Percentiles rank a stretch among this genome's conserved stretches.
phyloP scores from a whole-genome alignment of 2,888 invertebrate genomes.

The Pemphredon lugubris region DNA sequence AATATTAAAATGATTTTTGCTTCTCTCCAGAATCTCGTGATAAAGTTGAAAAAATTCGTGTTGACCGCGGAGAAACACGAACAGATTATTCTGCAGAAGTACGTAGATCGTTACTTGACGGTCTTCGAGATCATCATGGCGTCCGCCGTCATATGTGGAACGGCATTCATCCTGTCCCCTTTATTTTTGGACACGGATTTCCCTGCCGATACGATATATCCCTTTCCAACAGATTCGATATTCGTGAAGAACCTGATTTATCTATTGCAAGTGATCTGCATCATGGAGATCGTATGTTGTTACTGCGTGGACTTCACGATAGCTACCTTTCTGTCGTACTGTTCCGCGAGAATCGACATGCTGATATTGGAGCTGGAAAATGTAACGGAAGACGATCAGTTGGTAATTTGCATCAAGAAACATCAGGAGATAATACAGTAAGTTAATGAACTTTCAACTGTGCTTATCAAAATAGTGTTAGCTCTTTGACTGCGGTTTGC shows the following conservation, averaged over 20 bases:
- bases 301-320: conserved; percentile 49
- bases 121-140: not conserved
- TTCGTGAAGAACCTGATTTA: conserved; percentile 53
- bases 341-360: conserved; percentile 63
- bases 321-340: conserved; percentile 67
- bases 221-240: conserved; percentile 24
- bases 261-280: conserved; percentile 60
- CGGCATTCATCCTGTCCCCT: not conserved
- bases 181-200: not conserved
- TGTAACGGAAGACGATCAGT: conserved; percentile 36
- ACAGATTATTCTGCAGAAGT: conserved; percentile 52
- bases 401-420: conserved; percentile 55
- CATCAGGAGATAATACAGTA: conserved; percentile 67
- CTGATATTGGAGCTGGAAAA: conserved; percentile 49
- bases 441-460: conserved; percentile 3
- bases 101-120: conserved; percentile 69
- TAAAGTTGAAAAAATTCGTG: conserved; percentile 46
- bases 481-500: no score
- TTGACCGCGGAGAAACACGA: conserved; percentile 25
- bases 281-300: no score
- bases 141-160: not conserved
- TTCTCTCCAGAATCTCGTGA: conserved; percentile 38
- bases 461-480: not conserved
- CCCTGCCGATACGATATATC: not conserved
- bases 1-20: no score